Conservation (phyloP, 2,888 invertebrate genomes). For the Phlogophora meticulosa region DNA sequence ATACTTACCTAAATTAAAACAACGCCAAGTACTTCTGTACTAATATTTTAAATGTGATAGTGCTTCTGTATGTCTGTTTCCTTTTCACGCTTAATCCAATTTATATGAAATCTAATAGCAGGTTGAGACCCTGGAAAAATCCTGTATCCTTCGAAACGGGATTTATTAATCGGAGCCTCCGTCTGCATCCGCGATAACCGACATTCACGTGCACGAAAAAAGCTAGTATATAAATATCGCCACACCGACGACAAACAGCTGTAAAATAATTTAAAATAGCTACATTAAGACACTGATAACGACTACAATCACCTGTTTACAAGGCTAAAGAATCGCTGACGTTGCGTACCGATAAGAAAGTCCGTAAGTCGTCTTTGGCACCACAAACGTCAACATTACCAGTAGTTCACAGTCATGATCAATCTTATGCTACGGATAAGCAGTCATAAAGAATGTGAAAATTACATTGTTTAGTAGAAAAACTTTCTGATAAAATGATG, state of each 20-base stretch:
- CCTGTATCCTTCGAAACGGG: too few relatives aligned
- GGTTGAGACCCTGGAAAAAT: too few relatives aligned
- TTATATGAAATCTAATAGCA: too few relatives aligned
- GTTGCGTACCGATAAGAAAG: conserved; percentile 31
- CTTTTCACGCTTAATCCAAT: too few relatives aligned
- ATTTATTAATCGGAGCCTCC: too few relatives aligned
- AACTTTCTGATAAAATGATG: neutral
- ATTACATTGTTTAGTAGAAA: neutral
- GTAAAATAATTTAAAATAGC: conserved; percentile 13
- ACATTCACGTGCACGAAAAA: too few relatives aligned
- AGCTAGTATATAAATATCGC: neutral
- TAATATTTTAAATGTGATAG: too few relatives aligned
- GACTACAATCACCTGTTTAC: conserved; percentile 23
- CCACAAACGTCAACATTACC: neutral
- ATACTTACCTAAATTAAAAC: conserved; percentile 17
- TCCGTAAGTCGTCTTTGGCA: neutral
- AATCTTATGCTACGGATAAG: neutral
- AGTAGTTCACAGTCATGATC: neutral
- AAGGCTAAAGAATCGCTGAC: conserved; percentile 8
- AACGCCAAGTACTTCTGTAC: too few relatives aligned
- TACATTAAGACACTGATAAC: conserved; percentile 32
- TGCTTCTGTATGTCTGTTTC: too few relatives aligned
- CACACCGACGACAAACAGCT: neutral
- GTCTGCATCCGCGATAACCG: too few relatives aligned
- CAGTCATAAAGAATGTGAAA: neutral